Base-by-base conservation (phyloP, 2,888 invertebrate species). In the Cosmopolites sordidus region DNA sequence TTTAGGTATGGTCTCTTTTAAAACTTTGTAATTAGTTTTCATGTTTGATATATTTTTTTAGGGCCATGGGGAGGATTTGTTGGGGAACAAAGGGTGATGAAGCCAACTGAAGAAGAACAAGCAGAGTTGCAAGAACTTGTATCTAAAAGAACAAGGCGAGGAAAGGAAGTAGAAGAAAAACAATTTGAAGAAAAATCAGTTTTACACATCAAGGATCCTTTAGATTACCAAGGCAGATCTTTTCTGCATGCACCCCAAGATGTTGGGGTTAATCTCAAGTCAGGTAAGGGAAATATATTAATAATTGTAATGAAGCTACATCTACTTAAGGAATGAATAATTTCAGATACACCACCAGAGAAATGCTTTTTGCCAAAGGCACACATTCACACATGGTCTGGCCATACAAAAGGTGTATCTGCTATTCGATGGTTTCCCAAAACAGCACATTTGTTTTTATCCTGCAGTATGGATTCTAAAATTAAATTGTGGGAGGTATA, bases 401-500 rank as follows among this genome's bases (percentile, higher is more conserved):
- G 98, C 0, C 99, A 99, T 76, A 91, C 91, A 16, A 98, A 98
- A 75, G 96, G 96, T 17, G 87, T 99, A 65, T 89, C 97, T 0
- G 89, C 92, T 0, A 92, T 94, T 58, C 83, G 93, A 51, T 97
- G 96, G 92, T 91, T 96, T 68, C 99, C 99, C 0, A 79, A 80
- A 60, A 91, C 94, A 0, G 98, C 95, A 0, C 99, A 99, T 75
- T 81, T 99, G 53, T 78, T 99, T 65, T 79, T 99, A 1, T 97
- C 98, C 0, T 92, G 90, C 46, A 91, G 96, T 62, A 96, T 99
- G 97, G 99, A 99, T 74, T 88, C 89, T 62, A 83, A 95, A 61
- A 91, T 98, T 48, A 98, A 99, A 81, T 79, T 99, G 22, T 99
- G 98, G 98, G 97, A 99, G 74, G 97, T 98, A 1, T 99, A 96